These are phyloP conservation scores for Glossophaga mutica DNA, from an alignment of 2,797 vertebrate species.

Conservation along the genomic window DNA sequence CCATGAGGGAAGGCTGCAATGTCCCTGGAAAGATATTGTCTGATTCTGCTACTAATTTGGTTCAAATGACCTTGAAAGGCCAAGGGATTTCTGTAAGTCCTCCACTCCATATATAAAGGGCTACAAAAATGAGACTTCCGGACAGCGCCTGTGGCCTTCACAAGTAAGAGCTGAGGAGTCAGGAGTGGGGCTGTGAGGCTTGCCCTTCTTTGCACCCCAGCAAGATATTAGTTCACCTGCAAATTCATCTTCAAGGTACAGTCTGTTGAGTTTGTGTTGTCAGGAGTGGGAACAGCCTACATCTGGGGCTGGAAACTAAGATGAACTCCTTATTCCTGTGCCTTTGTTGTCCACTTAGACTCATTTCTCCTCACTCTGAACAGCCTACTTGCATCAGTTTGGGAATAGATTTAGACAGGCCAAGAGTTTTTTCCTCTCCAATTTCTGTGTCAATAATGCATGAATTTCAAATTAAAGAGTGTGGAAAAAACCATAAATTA, in stretches of 20 bases:
- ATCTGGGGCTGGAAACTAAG: neutral
- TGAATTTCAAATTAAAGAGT: neutral
- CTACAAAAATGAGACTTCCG: slow-evolving; percentile 74
- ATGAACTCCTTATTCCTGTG: neutral
- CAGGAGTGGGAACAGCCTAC: slow-evolving; percentile 6
- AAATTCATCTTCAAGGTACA: slow-evolving; percentile 77
- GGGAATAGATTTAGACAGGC: neutral
- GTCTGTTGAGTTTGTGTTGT: slow-evolving; percentile 41
- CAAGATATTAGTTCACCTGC: slow-evolving; percentile 1
- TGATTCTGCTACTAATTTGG: slow-evolving; percentile 79
- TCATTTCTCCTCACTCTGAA: neutral
- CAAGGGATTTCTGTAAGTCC: slow-evolving; percentile 81
- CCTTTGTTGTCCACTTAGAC: neutral
- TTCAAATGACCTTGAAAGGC: slow-evolving; percentile 82
- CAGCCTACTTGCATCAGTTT: neutral
- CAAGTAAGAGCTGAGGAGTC: slow-evolving; percentile 54
- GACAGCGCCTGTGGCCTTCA: slow-evolving; percentile 53
- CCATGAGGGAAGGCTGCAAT: slow-evolving; percentile 75
- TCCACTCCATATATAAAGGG: slow-evolving; percentile 82
- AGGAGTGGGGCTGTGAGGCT: slow-evolving; percentile 31
- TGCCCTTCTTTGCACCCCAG: neutral
- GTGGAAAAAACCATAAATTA: neutral
- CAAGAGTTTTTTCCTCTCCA: neutral
- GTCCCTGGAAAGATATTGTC: slow-evolving; percentile 81
- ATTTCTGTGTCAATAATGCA: neutral